Evolutionary conservation across 2,113 vertebrate genomes (phyloP).

Genomic region (Pangasianodon hypophthalmus): DNA sequence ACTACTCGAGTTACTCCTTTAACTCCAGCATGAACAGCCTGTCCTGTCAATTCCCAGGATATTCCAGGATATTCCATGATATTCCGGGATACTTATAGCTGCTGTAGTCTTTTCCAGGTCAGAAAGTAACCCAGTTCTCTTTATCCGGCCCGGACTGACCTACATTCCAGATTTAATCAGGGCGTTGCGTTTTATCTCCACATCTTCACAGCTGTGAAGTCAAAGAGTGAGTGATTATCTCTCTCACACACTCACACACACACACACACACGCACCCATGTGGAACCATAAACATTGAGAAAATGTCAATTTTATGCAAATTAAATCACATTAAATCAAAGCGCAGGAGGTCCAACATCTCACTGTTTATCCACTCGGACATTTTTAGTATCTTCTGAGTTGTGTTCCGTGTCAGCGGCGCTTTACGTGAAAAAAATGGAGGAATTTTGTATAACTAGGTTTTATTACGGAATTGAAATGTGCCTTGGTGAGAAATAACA

Average conservation of each 20-base stretch:
- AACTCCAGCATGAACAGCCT: not conserved
- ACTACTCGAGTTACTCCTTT: not conserved
- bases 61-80: not conserved
- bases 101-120: not conserved
- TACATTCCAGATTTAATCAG: constrained; percentile 7
- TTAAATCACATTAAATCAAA: too few relatives aligned
- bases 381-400: too few relatives aligned
- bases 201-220: not conserved
- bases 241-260: not conserved
- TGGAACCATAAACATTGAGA: not conserved
- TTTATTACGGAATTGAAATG: too few relatives aligned
- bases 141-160: not conserved
- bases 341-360: too few relatives aligned
- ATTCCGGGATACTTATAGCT: too few relatives aligned
- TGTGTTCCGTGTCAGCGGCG: too few relatives aligned
- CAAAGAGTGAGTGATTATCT: not conserved
- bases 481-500: too few relatives aligned
- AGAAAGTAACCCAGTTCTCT: not conserved
- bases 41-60: too few relatives aligned
- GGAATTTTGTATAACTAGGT: too few relatives aligned
- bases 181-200: not conserved
- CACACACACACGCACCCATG: not conserved
- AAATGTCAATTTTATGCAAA: too few relatives aligned
- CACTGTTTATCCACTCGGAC: too few relatives aligned
- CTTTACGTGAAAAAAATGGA: too few relatives aligned